Conservation (phyloP, 2,797 vertebrate genomes). For the Hyperoplus immaculatus region DNA sequence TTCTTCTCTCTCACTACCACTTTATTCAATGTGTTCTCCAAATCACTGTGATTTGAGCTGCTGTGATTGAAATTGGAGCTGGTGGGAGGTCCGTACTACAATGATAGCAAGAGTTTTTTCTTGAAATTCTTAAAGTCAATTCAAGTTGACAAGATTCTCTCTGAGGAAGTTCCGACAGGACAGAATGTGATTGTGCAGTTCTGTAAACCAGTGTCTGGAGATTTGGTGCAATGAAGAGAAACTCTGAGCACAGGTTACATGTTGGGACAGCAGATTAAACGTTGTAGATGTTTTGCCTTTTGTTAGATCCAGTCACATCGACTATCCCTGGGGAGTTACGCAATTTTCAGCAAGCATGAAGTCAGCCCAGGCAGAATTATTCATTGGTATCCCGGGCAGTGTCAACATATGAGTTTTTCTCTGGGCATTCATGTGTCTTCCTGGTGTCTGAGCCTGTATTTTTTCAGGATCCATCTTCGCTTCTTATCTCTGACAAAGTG, state of each 20-base stretch:
- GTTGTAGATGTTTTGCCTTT: not conserved
- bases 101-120: not conserved
- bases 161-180: not conserved
- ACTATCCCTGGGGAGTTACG: not conserved
- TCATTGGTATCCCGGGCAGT: not conserved
- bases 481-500: no score
- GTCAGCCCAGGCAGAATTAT: not conserved
- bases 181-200: not conserved
- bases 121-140: not conserved
- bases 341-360: not conserved
- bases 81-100: slow-evolving; percentile 3
- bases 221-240: not conserved
- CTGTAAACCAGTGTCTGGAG: not conserved
- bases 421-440: no score
- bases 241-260: not conserved
- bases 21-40: slow-evolving; percentile 8
- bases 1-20: slow-evolving; percentile 10
- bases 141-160: not conserved
- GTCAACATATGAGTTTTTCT: no score
- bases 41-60: slow-evolving; percentile 25
- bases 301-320: not conserved
- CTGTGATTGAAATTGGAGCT: slow-evolving; percentile 42
- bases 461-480: no score
- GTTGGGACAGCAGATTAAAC: not conserved
- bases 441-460: no score